A percentile compares a stretch with the other conserved stretches of the same genome.
Conservation (phyloP, 2,888 invertebrate species). For the Ctena decussata region DNA sequence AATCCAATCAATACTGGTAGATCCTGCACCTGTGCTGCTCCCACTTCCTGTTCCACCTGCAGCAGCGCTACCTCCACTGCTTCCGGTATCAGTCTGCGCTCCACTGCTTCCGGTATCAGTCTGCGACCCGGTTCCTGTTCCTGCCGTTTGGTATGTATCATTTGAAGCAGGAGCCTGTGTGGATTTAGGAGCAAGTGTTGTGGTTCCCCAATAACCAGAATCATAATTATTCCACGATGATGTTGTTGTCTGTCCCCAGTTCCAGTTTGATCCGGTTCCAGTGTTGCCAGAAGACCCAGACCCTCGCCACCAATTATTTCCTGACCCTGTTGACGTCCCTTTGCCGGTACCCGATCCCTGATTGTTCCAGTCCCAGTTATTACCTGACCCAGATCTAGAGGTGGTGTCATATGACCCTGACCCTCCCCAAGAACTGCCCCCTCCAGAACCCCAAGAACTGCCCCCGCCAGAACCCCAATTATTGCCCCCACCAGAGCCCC, state of each 20-base stretch:
- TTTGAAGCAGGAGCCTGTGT: not conserved
- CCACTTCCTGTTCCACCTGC: not conserved
- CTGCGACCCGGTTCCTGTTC: too few relatives aligned
- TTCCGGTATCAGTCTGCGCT: not conserved
- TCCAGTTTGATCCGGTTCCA: not conserved
- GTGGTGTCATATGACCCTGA: not conserved
- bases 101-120: not conserved
- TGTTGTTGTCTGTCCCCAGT: slow-evolving; percentile 15
- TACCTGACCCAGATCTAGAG: not conserved
- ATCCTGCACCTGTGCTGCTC: not conserved
- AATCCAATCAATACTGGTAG: not conserved
- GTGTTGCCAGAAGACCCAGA: not conserved
- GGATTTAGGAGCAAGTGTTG: not conserved
- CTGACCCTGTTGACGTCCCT: not conserved
- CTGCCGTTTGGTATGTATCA: not conserved
- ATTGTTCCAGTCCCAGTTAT: slow-evolving; percentile 13
- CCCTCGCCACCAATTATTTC: not conserved
- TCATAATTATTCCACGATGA: not conserved
- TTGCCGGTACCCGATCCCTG: not conserved
- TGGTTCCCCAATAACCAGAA: not conserved
- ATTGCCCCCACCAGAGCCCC: not conserved
- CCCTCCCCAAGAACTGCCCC: not conserved
- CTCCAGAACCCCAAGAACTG: not conserved
- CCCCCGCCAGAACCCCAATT: not conserved
- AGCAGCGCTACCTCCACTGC: not conserved